phyloP scores from a whole-genome alignment of 2,113 vertebrate genomes.

The Perca schrenkii region DNA sequence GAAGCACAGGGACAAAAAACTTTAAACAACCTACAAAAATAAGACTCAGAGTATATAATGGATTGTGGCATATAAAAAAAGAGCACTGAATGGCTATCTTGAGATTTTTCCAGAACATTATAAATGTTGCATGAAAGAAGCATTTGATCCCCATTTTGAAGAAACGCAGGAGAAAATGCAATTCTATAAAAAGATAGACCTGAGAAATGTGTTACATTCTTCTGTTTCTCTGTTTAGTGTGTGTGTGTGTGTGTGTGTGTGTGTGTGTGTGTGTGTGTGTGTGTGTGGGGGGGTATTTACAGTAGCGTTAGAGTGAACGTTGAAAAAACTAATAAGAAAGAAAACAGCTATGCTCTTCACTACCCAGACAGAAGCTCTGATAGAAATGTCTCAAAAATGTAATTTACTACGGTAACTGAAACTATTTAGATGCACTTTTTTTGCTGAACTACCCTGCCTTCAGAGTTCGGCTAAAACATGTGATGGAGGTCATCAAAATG shows the following conservation, averaged over 20 bases:
- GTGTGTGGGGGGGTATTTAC: too few relatives aligned
- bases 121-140: conserved; percentile 60
- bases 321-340: conserved; percentile 4
- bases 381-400: neutral
- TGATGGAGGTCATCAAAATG: conserved; percentile 11
- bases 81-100: conserved; percentile 12
- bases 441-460: neutral
- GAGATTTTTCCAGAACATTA: conserved; percentile 45
- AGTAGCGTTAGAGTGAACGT: conserved; percentile 1
- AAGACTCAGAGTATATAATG: conserved; percentile 7
- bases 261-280: too few relatives aligned
- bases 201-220: conserved; percentile 40
- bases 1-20: neutral
- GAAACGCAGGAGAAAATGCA: conserved; percentile 31
- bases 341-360: neutral
- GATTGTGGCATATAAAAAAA: conserved; percentile 9
- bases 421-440: neutral
- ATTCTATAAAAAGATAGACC: conserved; percentile 37
- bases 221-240: neutral
- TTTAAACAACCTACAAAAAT: neutral
- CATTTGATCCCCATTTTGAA: conserved; percentile 57
- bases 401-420: conserved; percentile 17
- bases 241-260: too few relatives aligned
- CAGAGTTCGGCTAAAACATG: neutral
- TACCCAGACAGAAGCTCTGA: neutral